Base-by-base conservation (phyloP, 2,888 invertebrate species). In the Linhomoeus sp. region DNA sequence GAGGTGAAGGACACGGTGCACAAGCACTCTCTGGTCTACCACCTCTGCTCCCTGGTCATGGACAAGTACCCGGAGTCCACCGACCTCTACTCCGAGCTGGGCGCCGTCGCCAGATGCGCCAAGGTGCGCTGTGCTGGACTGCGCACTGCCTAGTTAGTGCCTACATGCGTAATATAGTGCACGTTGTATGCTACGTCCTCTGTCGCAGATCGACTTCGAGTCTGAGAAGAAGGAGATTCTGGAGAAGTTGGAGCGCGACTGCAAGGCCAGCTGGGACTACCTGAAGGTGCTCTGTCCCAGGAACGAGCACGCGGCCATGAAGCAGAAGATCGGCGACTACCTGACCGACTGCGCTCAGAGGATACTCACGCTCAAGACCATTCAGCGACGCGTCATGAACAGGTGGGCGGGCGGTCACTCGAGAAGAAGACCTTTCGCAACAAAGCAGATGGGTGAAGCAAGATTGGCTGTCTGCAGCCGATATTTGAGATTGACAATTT, bases 211-310 rank as follows among this genome's bases (percentile, higher is more conserved):
- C 23, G 94, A 99, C 68, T 97, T 88, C 67, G 86, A 90, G 29
- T 9, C 5, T 55, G 84, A 92, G 60, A 71, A 94, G 46, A 74
- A 78, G 40, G 73, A 77, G 47, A 92, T 86, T 66, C 76, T 97
- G 45, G 75, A 75, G 47, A 81, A 83, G 62, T 72, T 97, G 63
- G 94, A 97, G 70, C 74, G 77, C 22, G 94, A 97, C 66, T 97
- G 97, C 70, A 94, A 94, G 66, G 79, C 83, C 1, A 88, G 88
- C 0, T 92, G 88, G 85, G 90, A 92, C 67, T 81, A 92, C 66
- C 75, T 92, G 64, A 85, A 24, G 25, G 22, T 17, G n/a, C 12
- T 41, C 17, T 85, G 94, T 51, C 81, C 86, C 19, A 92, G 90
- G 66, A 88, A 92, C 66, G 92, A 94, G 64, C 79, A 82, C 45